Conservation (phyloP, 2,888 invertebrate species). For the Polia nebulosa region DNA sequence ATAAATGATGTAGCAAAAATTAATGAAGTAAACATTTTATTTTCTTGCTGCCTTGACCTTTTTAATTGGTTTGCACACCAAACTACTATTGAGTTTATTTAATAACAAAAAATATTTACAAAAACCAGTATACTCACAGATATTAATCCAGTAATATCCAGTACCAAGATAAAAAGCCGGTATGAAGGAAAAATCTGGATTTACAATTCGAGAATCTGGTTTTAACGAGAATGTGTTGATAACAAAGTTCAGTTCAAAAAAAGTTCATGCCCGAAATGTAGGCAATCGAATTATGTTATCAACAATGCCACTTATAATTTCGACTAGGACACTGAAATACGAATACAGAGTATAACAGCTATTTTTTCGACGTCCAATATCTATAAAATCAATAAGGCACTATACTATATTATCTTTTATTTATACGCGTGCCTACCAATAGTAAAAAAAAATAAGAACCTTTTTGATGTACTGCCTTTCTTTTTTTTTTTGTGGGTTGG, state of each 20-base stretch:
- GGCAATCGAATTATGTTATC: conserved; percentile 11
- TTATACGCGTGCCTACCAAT: too few relatives aligned
- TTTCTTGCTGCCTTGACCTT: conserved; percentile 6
- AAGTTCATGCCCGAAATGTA: conserved; percentile 30
- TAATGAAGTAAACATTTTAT: neutral
- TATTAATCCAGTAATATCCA: conserved; percentile 35
- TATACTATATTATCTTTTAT: too few relatives aligned
- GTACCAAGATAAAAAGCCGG: conserved; percentile 27
- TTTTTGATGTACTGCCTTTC: too few relatives aligned
- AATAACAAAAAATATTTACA: conserved; percentile 39
- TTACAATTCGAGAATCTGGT: conserved; percentile 33
- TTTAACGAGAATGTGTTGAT: conserved; percentile 21
- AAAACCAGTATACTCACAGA: neutral
- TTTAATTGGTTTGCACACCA: conserved; percentile 17
- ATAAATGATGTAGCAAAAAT: conserved; percentile 1
- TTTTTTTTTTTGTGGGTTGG: too few relatives aligned
- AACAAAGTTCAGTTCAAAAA: conserved; percentile 24
- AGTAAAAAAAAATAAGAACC: too few relatives aligned
- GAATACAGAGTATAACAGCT: neutral
- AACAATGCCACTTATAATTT: conserved; percentile 1
- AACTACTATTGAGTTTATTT: neutral
- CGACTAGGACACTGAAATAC: neutral
- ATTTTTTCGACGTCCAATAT: neutral
- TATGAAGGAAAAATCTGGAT: conserved; percentile 22
- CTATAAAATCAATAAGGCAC: neutral